Percentiles rank a stretch among this genome's conserved stretches.
These are phyloP conservation scores for Neotoma lepida DNA, from an alignment of 2,113 vertebrate species.

Conservation along the genomic window DNA sequence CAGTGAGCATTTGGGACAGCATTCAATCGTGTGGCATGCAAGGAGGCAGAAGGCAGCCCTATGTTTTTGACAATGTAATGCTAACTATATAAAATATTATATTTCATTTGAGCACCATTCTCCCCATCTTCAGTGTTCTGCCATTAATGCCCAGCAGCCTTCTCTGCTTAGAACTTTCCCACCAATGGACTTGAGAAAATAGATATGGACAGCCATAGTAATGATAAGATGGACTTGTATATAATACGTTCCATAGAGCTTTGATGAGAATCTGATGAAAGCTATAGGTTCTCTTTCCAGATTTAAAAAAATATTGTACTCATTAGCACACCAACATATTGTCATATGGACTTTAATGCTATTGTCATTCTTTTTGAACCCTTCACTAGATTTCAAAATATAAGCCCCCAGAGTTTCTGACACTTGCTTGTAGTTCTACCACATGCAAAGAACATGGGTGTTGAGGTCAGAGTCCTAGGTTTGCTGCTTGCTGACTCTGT, in stretches of 20 bases:
- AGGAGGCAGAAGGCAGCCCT: neutral
- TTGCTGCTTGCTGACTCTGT: neutral
- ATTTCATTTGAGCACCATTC: neutral
- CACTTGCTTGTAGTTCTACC: neutral
- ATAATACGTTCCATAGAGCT: neutral
- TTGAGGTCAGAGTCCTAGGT: neutral
- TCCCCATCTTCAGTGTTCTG: neutral
- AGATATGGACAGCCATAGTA: neutral
- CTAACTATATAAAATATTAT: neutral
- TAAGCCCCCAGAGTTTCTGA: neutral
- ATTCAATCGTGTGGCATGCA: neutral
- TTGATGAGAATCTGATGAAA: constrained; percentile 34
- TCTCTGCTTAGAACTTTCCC: neutral
- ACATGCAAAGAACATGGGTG: neutral
- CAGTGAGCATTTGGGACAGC: neutral
- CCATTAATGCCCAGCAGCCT: neutral
- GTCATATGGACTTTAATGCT: neutral
- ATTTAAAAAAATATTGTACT: neutral
- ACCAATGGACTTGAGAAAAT: neutral
- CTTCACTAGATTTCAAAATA: neutral
- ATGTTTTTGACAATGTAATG: neutral
- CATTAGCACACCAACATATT: neutral
- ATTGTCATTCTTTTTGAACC: neutral
- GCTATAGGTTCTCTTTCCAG: neutral
- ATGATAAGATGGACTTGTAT: neutral